A percentile compares a stretch with the other conserved stretches of the same genome.
Evolutionary conservation across 2,113 vertebrate genomes (phyloP).

Genomic region (Halcyon senegalensis): DNA sequence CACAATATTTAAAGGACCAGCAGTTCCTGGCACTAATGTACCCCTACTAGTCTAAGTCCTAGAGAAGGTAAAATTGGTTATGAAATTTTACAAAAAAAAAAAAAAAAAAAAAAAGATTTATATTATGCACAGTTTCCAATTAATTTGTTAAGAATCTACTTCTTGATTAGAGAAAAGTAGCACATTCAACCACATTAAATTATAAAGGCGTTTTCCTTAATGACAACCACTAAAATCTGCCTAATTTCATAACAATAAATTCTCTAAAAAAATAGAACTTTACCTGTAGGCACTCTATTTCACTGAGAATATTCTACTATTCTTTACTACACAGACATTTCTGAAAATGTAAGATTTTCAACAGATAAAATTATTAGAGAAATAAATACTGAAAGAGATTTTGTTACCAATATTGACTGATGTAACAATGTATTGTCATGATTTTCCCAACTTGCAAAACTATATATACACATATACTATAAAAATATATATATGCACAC

Average conservation of each 20-base stretch:
- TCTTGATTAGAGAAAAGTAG: not conserved
- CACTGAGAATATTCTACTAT: not conserved
- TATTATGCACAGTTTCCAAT: not conserved
- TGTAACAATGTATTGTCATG: not conserved
- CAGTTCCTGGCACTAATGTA: not conserved
- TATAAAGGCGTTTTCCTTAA: not conserved
- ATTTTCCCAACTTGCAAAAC: not conserved
- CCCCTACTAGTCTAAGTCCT: not conserved
- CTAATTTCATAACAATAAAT: not conserved
- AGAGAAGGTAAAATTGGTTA: not conserved
- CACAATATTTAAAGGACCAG: not conserved
- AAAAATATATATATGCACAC: not conserved
- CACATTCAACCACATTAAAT: not conserved
- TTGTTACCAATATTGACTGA: not conserved
- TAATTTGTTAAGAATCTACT: not conserved
- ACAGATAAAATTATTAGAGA: not conserved
- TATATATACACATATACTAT: not conserved
- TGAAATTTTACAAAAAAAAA: not conserved
- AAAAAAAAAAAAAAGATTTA: not conserved
- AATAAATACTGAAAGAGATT: not conserved
- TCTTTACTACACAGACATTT: not conserved
- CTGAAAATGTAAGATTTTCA: not conserved
- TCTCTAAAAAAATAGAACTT: not conserved
- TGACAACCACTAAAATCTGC: not conserved
- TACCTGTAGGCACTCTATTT: not conserved